Evolutionary conservation across 1,140 invertebrate species (phyloP).

Genomic region (Heliconius melpomene): DNA sequence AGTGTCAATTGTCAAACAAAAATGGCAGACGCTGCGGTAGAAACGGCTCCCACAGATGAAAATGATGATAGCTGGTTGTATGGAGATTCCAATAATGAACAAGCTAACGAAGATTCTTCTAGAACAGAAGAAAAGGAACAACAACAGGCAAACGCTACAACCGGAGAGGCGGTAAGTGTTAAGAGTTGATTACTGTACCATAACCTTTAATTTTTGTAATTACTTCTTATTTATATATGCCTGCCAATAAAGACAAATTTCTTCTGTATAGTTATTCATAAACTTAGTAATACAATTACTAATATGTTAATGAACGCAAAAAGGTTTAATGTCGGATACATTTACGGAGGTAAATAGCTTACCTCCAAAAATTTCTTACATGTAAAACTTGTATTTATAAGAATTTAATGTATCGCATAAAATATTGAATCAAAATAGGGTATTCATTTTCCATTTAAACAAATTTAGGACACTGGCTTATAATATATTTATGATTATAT

Average conservation of each 20-base stretch:
- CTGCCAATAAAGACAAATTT: neutral
- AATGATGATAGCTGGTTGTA: slow-evolving; percentile 90
- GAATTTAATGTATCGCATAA: too few relatives aligned
- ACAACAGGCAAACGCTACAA: slow-evolving; percentile 37
- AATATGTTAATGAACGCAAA: too few relatives aligned
- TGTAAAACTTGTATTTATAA: too few relatives aligned
- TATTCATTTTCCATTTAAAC: neutral
- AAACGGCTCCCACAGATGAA: slow-evolving; percentile 82
- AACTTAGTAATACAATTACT: too few relatives aligned
- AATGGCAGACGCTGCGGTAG: slow-evolving; percentile 69
- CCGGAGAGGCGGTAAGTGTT: slow-evolving; percentile 46
- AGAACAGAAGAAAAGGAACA: slow-evolving; percentile 51
- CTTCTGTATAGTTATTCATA: neutral
- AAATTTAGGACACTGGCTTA: neutral
- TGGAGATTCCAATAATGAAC: slow-evolving; percentile 83
- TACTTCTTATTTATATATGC: slow-evolving; percentile 11
- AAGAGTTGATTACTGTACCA: slow-evolving; percentile 20
- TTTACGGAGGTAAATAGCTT: too few relatives aligned
- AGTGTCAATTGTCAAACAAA: slow-evolving; percentile 37
- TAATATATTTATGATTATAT: neutral
- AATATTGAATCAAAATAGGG: neutral
- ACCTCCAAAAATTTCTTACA: too few relatives aligned
- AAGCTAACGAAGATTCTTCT: slow-evolving; percentile 57
- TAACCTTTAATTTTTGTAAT: slow-evolving; percentile 52
- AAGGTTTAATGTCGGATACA: too few relatives aligned